phyloP scores from a whole-genome alignment of 2,888 invertebrate genomes.

The Eupithecia inturbata region DNA sequence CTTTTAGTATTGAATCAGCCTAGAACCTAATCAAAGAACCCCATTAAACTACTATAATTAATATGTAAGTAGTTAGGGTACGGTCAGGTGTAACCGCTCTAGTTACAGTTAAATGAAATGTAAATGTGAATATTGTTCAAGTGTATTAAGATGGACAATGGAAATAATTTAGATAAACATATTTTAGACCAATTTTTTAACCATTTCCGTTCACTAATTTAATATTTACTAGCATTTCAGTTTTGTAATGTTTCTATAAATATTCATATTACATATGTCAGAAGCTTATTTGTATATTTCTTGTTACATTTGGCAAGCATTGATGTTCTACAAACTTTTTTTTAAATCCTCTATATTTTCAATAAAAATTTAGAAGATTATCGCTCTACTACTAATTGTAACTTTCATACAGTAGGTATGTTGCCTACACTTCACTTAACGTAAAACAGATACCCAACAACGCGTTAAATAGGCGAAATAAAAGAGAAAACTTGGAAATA shows the following conservation, averaged over 20 bases:
- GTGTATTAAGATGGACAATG: not conserved
- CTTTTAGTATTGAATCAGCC: not conserved
- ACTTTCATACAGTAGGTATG: not conserved
- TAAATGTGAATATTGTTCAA: not conserved
- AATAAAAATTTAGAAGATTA: not conserved
- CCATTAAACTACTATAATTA: not conserved
- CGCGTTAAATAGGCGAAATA: slow-evolving; percentile 19
- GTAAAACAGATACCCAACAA: slow-evolving; percentile 17
- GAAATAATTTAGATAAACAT: not conserved
- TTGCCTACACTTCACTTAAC: slow-evolving; percentile 5
- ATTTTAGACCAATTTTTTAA: not conserved
- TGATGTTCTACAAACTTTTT: no score
- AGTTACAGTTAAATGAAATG: not conserved
- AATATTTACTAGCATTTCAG: not conserved
- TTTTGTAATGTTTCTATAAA: not conserved
- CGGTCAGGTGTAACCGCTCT: not conserved
- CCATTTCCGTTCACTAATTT: not conserved
- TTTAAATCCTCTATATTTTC: not conserved
- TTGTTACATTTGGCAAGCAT: not conserved
- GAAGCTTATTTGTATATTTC: not conserved
- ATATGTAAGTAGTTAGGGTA: not conserved
- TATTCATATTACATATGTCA: not conserved
- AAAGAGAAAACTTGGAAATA: slow-evolving; percentile 25
- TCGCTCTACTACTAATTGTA: not conserved
- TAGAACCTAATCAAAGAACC: not conserved